phyloP scores from a whole-genome alignment of 2,888 invertebrate species.

The Euspilapteryx auroguttella region DNA sequence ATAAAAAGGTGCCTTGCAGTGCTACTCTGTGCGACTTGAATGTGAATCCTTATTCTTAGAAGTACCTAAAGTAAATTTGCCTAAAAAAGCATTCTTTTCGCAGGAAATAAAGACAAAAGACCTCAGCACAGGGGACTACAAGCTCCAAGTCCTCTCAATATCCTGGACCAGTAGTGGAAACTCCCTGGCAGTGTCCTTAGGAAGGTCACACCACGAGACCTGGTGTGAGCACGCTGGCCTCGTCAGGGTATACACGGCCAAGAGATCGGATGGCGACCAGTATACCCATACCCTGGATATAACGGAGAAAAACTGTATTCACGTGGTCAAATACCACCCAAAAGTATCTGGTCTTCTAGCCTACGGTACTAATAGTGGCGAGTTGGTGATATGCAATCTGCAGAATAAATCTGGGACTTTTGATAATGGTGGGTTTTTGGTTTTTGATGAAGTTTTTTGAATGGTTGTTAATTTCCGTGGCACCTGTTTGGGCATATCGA shows the following conservation, averaged over 20 bases:
- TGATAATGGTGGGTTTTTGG: not conserved
- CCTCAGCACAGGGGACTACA: no score
- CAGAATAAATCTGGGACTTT: slow-evolving; percentile 7
- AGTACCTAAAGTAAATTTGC: no score
- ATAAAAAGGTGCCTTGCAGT: no score
- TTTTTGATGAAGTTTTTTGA: no score
- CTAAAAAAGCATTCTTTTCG: no score
- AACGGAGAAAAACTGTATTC: slow-evolving; percentile 34
- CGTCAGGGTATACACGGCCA: slow-evolving; percentile 28
- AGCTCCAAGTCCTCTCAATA: slow-evolving; percentile 22
- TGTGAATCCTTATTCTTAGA: no score
- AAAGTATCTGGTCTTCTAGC: slow-evolving; percentile 27
- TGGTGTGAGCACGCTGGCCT: slow-evolving; percentile 40
- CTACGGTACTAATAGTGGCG: slow-evolving; percentile 35
- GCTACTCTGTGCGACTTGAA: no score
- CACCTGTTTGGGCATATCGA: no score
- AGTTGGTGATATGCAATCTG: slow-evolving; percentile 34
- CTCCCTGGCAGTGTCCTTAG: slow-evolving; percentile 31
- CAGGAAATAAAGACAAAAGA: no score
- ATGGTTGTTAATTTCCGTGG: no score
- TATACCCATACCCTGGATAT: slow-evolving; percentile 26
- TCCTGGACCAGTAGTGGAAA: slow-evolving; percentile 39
- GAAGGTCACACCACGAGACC: slow-evolving; percentile 26
- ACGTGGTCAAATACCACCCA: slow-evolving; percentile 31
- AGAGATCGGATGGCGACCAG: slow-evolving; percentile 48